These are phyloP conservation scores for Stercorarius parasiticus DNA, from an alignment of 2,113 vertebrate species.

Conservation along the genomic window DNA sequence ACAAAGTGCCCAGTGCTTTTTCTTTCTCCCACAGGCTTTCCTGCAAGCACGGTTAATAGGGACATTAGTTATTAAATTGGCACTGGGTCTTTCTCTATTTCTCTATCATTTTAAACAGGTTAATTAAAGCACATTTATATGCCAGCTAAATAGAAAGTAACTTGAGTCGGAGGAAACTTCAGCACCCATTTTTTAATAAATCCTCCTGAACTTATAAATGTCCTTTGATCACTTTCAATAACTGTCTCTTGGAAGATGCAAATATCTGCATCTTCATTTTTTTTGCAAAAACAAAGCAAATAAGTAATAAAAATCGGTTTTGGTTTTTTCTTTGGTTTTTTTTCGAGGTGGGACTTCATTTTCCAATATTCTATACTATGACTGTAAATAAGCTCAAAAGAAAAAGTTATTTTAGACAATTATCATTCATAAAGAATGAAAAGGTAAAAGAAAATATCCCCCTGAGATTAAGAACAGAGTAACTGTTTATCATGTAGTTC, in stretches of 20 bases:
- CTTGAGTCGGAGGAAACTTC: background rate
- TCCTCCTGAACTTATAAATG: background rate
- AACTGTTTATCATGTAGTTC: background rate
- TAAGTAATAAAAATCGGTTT: background rate
- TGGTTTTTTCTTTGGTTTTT: no score
- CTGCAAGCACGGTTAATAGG: background rate
- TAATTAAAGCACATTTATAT: slow-evolving; percentile 13
- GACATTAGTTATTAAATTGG: slow-evolving; percentile 22
- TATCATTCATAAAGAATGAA: background rate
- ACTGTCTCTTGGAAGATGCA: background rate
- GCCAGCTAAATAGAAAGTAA: background rate
- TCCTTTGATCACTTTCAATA: background rate
- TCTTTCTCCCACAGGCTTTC: slow-evolving; percentile 1
- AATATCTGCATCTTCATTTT: background rate
- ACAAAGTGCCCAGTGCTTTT: background rate
- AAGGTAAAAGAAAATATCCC: background rate
- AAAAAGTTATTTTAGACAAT: background rate
- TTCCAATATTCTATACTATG: background rate
- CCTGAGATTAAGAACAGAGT: background rate
- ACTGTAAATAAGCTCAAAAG: background rate
- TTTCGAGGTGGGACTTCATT: accelerated
- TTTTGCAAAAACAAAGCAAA: background rate
- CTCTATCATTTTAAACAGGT: slow-evolving; percentile 19
- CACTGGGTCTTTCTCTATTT: background rate
- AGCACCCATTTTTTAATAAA: background rate